These are phyloP conservation scores for Hydrocynus forskahlii DNA, from an alignment of 2,797 vertebrate species.

Conservation along the genomic window DNA sequence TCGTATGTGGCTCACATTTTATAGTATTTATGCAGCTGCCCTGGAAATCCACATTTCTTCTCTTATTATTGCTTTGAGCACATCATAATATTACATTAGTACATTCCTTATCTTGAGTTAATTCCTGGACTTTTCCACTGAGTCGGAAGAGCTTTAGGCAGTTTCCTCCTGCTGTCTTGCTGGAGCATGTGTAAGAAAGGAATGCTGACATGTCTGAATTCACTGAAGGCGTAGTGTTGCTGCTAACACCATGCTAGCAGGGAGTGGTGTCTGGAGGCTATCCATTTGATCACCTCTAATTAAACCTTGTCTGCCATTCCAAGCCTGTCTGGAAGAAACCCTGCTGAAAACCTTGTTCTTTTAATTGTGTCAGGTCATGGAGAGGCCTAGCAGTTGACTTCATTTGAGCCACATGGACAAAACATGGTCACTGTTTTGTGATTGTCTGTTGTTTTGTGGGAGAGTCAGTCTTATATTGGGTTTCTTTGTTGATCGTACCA, in stretches of 20 bases:
- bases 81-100: neutral
- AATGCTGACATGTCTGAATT: conserved; percentile 45
- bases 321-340: conserved; percentile 2
- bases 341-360: neutral
- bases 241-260: conserved; percentile 20
- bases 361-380: neutral
- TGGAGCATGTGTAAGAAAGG: conserved; percentile 31
- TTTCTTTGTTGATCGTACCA: neutral
- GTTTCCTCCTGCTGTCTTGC: conserved; percentile 28
- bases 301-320: conserved; percentile 11
- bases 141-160: conserved; percentile 5
- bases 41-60: conserved; percentile 22
- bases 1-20: neutral
- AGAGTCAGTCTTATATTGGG: neutral
- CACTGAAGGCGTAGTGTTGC: neutral
- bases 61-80: neutral
- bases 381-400: too few relatives aligned
- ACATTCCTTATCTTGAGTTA: conserved; percentile 1
- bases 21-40: conserved; percentile 50
- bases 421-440: neutral
- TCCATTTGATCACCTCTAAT: conserved; percentile 31
- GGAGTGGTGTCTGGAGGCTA: conserved; percentile 46
- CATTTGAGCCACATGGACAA: neutral
- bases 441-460: neutral
- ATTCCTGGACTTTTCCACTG: neutral